A percentile compares a stretch with the other conserved stretches of the same genome.
Evolutionary conservation across 2,797 vertebrate genomes (phyloP).

Genomic region (Poecilia wingei): DNA sequence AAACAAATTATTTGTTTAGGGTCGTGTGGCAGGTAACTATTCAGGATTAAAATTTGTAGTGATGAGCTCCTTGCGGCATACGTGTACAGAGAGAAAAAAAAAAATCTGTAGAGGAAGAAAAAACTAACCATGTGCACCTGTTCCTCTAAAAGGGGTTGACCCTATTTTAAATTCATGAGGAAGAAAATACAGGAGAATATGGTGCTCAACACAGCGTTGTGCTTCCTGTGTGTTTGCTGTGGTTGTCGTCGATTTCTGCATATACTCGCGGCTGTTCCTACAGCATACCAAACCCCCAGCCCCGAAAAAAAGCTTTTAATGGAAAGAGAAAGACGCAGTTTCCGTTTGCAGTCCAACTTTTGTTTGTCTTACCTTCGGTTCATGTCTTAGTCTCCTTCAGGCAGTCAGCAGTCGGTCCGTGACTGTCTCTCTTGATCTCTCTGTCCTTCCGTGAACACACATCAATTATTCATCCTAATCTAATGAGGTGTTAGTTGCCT

Average conservation of each 20-base stretch:
- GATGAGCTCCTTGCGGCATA: neutral
- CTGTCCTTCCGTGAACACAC: constrained; percentile 18
- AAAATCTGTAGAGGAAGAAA: neutral
- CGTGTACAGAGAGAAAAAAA: neutral
- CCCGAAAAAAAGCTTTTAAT: constrained; percentile 36
- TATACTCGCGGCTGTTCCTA: constrained; percentile 51
- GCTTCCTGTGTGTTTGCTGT: constrained; percentile 19
- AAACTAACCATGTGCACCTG: neutral
- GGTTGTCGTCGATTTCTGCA: constrained; percentile 36
- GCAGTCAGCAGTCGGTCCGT: constrained; percentile 9
- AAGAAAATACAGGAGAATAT: constrained; percentile 48
- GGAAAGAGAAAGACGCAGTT: constrained; percentile 44
- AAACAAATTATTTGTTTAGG: neutral
- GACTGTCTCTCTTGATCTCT: constrained; percentile 33
- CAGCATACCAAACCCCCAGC: constrained; percentile 26
- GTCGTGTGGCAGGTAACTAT: neutral
- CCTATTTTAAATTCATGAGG: constrained; percentile 57
- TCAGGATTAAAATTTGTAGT: neutral
- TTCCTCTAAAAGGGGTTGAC: constrained; percentile 35
- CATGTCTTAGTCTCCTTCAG: constrained; percentile 24
- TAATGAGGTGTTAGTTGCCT: constrained; percentile 52
- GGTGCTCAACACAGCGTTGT: constrained; percentile 38
- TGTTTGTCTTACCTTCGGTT: constrained; percentile 22
- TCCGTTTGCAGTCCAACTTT: constrained; percentile 34
- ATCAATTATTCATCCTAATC: constrained; percentile 34